Evolutionary conservation across 2,888 invertebrate species (phyloP), one percentile per base, ranked within the genome.

Genomic region (Crepidodera aurea): DNA sequence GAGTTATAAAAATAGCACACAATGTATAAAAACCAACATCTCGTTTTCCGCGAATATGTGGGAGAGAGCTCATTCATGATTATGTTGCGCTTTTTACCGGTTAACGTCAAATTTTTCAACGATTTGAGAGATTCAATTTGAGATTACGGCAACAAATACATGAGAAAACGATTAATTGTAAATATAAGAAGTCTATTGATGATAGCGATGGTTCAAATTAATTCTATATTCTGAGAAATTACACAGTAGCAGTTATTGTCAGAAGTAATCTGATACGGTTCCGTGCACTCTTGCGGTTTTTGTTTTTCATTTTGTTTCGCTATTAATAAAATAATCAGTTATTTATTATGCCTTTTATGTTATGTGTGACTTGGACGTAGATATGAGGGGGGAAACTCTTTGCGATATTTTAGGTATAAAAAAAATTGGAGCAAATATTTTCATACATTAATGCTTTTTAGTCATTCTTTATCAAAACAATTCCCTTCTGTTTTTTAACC

Each of bases 201-300:
- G n/a, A n/a, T n/a, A n/a, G 39, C 6, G 12, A 12, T 16, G 39
- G 39, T 39, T 39, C 12, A 16, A 39, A 39, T 39, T 39, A 39
- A 39, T 39, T 39, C 39, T 39, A 16, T 7, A 13, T 39, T 39
- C 39, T 12, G 16, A 8, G 39, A 39, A 39, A 39, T 39, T 39
- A 39, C 39, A 39, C 39, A 39, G 39, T 39, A 39, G 39, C 39
- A 7, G n/a, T 39, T 39, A 39, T 39, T 39, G 39, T 39, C 39
- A 10, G 39, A n/a, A 39, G n/a, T 12, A 39, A 39, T 39, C 39
- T 12, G 39, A 39, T 39, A 39, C 12, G 39, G n/a, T 39, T 39
- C 39, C 16, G 6, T 39, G 39, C 12, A 16, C 39, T n/a, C 39
- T 12, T 15, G n/a, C 8, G n/a, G 39, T 39, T 39, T 39, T 39